Conservation (phyloP, 2,797 vertebrate species). For the Ptychadena robeensis region DNA sequence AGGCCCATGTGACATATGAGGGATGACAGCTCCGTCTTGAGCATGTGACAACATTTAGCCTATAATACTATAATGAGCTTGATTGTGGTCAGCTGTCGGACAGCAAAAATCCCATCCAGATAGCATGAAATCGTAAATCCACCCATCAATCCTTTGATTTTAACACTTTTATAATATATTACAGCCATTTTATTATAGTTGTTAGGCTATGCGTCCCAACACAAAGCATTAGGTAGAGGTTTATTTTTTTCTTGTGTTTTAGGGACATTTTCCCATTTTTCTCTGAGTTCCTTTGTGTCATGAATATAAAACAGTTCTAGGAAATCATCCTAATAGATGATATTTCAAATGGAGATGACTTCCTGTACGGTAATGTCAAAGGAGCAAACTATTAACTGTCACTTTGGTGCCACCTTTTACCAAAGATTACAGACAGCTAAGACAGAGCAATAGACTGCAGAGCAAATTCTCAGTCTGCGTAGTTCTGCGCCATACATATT, state of each 20-base stretch:
- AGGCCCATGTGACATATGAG: constrained; percentile 48
- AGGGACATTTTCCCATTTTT: not conserved
- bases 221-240: not conserved
- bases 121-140: not conserved
- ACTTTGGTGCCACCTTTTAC: not conserved
- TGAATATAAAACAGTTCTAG: not conserved
- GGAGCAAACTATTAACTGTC: not conserved
- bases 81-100: constrained; percentile 53
- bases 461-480: not conserved
- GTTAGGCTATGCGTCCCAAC: not conserved
- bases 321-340: not conserved
- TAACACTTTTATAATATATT: not conserved
- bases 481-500: not conserved
- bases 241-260: not conserved
- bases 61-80: constrained; percentile 51
- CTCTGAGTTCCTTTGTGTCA: not conserved
- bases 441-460: not conserved
- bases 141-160: not conserved
- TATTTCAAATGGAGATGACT: not conserved
- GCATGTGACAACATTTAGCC: constrained; percentile 52
- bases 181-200: not conserved
- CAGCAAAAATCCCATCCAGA: constrained; percentile 4
- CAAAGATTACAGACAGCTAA: not conserved
- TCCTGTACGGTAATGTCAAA: not conserved
- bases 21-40: constrained; percentile 18